Conservation (phyloP, 2,797 vertebrate genomes). For the Malurus leucopterus region DNA sequence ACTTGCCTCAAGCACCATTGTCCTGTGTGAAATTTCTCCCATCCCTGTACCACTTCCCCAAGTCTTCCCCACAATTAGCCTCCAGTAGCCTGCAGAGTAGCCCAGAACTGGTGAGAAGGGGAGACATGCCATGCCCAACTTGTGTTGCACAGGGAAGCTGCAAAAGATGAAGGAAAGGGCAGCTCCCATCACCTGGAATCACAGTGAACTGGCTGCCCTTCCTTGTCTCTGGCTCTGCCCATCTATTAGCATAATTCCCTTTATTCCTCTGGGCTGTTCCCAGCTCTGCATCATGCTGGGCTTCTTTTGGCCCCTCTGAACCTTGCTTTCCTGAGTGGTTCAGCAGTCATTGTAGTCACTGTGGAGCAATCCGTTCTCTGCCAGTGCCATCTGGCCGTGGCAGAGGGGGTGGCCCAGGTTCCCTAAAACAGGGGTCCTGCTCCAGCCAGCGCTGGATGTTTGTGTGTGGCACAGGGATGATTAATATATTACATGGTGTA, state of each 20-base stretch:
- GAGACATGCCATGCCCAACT: rapidly evolving
- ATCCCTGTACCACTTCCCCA: neutral
- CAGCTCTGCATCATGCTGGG: rapidly evolving
- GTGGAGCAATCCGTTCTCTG: neutral
- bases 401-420: neutral
- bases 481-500: constrained; percentile 30
- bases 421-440: neutral
- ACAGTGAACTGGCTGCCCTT: neutral
- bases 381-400: neutral
- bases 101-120: neutral
- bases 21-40: neutral
- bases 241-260: neutral
- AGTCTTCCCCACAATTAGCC: neutral
- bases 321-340: neutral
- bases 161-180: neutral
- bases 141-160: neutral
- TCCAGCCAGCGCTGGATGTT: neutral
- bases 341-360: neutral
- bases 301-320: rapidly evolving
- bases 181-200: neutral
- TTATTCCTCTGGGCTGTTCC: neutral
- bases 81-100: neutral
- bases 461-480: neutral
- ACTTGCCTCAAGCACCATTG: neutral
- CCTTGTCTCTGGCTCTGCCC: rapidly evolving